Evolutionary conservation across 2,797 vertebrate genomes (phyloP), one percentile per base, ranked within the genome.

Genomic region (Lates japonicus): DNA sequence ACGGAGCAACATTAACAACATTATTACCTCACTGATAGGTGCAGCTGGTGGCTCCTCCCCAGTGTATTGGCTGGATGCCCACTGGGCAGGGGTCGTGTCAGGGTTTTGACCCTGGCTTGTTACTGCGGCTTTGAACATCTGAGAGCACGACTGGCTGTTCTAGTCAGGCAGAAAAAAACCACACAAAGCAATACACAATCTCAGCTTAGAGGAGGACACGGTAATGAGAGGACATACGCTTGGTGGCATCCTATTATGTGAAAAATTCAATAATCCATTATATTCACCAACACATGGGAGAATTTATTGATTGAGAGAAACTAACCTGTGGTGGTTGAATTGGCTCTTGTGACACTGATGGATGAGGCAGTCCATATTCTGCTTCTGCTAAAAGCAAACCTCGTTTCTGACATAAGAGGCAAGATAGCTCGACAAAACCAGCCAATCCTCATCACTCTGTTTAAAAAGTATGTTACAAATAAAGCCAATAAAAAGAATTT

Each of bases 121-220:
- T 80, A 97, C 96, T 0, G 96, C 95, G 1, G 96, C 96, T 86
- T 90, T 98, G 93, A 97, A 98, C 96, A 97, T 96, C 92, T 95
- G 96, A 0, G 97, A 97, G 20, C 6, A 33, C 25, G 0, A 3
- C n/a, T 13, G 31, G 7, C 57, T 46, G 65, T 16, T 41, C 96
- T 94, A 1, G 96, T 97, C 86, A 75, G 49, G 65, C 80, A 88
- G 55, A 62, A 62, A 62, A 62, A 62, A 62, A 59, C 37, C 64
- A 59, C 46, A 81, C 62, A 83, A 16, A 48, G 64, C 16, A 35
- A 39, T 12, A n/a, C 3, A 64, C 6, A 71, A 37, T 73, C 54
- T 25, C 46, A 16, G 39, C 7, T 25, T 48, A 17, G 17, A n/a
- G 0, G 5, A 48, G 49, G n/a, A 44, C n/a, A 17, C 37, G 20